These are phyloP conservation scores for Agelaius phoeniceus DNA, from an alignment of 2,113 vertebrate genomes.

Conservation along the genomic window DNA sequence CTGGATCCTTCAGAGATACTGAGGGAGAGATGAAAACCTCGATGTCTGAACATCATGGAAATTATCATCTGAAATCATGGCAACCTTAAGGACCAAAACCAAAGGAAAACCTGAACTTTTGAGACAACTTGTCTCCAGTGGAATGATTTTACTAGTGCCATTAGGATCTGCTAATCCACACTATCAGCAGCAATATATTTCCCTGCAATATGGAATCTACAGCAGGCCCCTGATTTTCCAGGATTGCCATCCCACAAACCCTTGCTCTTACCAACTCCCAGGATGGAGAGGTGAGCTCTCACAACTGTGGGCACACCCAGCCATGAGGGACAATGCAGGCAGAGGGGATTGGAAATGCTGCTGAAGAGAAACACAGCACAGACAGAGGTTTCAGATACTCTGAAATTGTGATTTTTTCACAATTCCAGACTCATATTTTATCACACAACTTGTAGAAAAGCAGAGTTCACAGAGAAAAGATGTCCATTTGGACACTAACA, in stretches of 20 bases:
- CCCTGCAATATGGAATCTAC: not conserved
- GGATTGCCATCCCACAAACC: not conserved
- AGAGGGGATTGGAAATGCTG: not conserved
- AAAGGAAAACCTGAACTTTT: not conserved
- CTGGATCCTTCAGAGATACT: not conserved
- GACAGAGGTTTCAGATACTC: not conserved
- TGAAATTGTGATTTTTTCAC: not conserved
- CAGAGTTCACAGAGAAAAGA: not conserved
- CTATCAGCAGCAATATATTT: not conserved
- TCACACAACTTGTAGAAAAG: not conserved
- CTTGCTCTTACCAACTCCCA: not conserved
- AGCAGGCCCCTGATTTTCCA: not conserved
- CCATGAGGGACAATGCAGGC: not conserved
- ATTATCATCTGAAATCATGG: not conserved
- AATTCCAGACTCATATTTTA: not conserved
- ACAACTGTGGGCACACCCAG: not conserved
- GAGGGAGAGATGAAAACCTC: not conserved
- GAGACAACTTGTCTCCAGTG: not conserved
- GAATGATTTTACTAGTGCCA: not conserved
- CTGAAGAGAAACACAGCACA: not conserved
- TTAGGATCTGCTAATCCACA: not conserved
- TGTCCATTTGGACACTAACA: not conserved
- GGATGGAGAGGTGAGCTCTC: not conserved
- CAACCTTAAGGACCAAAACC: not conserved
- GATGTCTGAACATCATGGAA: too few species aligned